Evolutionary conservation across 2,888 invertebrate species (phyloP).

Genomic region (Brassicogethes aeneus): DNA sequence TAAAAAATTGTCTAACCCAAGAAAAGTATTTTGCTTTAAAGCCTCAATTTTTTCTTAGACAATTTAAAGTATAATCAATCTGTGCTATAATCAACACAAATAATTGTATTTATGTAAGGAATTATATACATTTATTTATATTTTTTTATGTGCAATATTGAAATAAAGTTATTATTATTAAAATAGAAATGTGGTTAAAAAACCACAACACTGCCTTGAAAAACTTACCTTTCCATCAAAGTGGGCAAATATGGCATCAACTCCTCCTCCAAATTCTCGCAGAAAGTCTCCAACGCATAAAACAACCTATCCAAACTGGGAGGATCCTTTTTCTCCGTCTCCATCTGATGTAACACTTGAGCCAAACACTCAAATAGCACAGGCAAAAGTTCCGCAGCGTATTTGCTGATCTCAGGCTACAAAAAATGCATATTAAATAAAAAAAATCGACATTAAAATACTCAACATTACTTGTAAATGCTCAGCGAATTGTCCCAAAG

Average conservation of each 20-base stretch:
- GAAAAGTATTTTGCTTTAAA: too few relatives aligned
- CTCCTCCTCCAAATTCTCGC: constrained; percentile 66
- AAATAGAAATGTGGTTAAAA: too few relatives aligned
- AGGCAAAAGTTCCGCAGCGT: constrained; percentile 61
- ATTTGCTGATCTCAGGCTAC: constrained; percentile 67
- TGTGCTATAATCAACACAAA: too few relatives aligned
- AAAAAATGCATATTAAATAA: constrained; percentile 6
- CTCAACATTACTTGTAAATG: constrained; percentile 62
- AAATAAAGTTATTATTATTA: too few relatives aligned
- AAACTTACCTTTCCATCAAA: constrained; percentile 66
- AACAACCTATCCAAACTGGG: constrained; percentile 64
- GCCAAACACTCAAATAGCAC: constrained; percentile 61
- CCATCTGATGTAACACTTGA: constrained; percentile 49
- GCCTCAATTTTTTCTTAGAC: too few relatives aligned
- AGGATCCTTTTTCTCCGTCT: constrained; percentile 49
- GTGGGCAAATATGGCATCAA: constrained; percentile 61
- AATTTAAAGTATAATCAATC: too few relatives aligned
- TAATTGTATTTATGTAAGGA: too few relatives aligned
- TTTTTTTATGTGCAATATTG: too few relatives aligned
- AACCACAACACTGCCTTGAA: too few relatives aligned
- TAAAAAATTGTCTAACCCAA: too few relatives aligned
- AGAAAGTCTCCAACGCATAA: constrained; percentile 71
- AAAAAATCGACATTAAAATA: constrained; percentile 3
- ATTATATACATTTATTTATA: too few relatives aligned
- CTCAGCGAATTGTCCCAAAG: constrained; percentile 73